These are phyloP conservation scores for Mycetomoellerius zeteki DNA, from an alignment of 1,140 invertebrate species.

Conservation along the genomic window DNA sequence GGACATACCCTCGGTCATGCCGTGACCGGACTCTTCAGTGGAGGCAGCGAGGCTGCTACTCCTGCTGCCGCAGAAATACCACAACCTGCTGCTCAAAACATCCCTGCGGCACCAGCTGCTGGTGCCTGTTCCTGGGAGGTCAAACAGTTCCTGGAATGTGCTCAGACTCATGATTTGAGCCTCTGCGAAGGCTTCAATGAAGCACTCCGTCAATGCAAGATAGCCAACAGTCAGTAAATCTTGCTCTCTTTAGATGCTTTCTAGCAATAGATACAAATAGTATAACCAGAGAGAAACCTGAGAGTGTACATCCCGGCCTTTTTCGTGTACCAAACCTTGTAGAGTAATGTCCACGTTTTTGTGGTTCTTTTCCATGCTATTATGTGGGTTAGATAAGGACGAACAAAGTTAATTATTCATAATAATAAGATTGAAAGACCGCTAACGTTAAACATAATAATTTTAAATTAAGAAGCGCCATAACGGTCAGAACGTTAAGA, in stretches of 20 bases:
- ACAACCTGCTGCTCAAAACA: constrained; percentile 76
- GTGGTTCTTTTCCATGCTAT: too few relatives aligned
- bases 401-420: too few relatives aligned
- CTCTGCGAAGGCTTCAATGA: constrained; percentile 98
- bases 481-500: too few relatives aligned
- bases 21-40: constrained; percentile 94
- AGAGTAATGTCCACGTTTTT: too few relatives aligned
- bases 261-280: too few relatives aligned
- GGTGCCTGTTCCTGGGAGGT: constrained; percentile 96
- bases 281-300: too few relatives aligned
- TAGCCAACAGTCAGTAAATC: constrained; percentile 84
- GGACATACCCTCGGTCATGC: constrained; percentile 95
- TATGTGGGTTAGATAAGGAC: too few relatives aligned
- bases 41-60: constrained; percentile 88
- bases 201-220: constrained; percentile 96
- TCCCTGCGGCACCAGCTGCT: constrained; percentile 86
- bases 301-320: too few relatives aligned
- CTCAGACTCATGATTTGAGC: constrained; percentile 94
- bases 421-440: too few relatives aligned
- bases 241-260: not conserved
- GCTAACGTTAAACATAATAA: too few relatives aligned
- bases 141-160: constrained; percentile 96
- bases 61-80: constrained; percentile 84
- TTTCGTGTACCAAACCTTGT: too few relatives aligned
- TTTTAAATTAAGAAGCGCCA: too few relatives aligned